Base-by-base conservation (phyloP, 2,113 vertebrate genomes). In the Siniperca knerii region DNA sequence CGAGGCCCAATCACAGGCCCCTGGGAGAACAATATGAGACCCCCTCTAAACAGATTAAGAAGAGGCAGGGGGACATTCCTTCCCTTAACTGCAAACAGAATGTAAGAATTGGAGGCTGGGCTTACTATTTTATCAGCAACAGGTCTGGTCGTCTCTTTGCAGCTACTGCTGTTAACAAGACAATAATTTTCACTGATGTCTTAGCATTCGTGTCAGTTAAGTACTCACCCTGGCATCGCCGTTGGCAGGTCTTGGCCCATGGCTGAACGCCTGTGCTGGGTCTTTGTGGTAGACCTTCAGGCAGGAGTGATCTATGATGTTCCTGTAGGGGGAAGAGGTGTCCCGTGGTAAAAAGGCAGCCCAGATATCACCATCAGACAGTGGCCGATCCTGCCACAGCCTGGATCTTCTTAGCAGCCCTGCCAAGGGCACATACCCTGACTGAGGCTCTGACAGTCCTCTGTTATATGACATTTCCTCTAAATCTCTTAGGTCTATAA, bases 251-350 rank as follows among this genome's bases (percentile, higher is more conserved):
- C 97, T 95, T 6, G 97, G 92, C 77, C 95, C 96, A 79, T 98
- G 97, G 93, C 93, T 99, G 95, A 99, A 99, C 0, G 97, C 98
- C 0, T 98, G 98, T 2, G 96, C 98, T 2, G 98, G 97, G 87
- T 99, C 98, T 93, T 99, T 99, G 96, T 99, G 98, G 96, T 99
- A 99, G 82, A 99, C 98, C 95, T 99, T 99, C 91, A 99, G 97
- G 91, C 98, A 98, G 64, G 98, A 97, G 94, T 98, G 96, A 92
- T 98, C 97, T 74, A 97, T 97, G 93, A 99, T 99, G 93, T 97
- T 98, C 96, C 98, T 99, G 92, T 91, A 95, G 93, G 96, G 94
- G 94, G 94, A 76, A 79, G 78, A 94, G 0, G 85, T 33, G 44
- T 62, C 40, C 62, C 12, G 20, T 0, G 79, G 62, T 91, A 94